Conservation (phyloP, 2,797 vertebrate genomes). For the Danio jaintianensis region DNA sequence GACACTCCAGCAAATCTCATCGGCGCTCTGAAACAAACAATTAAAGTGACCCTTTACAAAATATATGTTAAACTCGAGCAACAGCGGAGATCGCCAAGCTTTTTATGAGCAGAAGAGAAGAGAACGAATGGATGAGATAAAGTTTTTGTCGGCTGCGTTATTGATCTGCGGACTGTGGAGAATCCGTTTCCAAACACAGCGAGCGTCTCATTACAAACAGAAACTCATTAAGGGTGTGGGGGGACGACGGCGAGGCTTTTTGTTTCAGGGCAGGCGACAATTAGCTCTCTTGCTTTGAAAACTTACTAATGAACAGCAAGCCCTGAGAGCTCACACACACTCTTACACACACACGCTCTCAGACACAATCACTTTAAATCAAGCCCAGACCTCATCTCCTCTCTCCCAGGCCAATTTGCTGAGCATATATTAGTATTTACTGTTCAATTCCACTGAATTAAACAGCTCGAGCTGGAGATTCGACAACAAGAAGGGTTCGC, state of each 20-base stretch:
- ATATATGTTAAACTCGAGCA: slow-evolving; percentile 5
- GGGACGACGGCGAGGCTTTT: slow-evolving; percentile 52
- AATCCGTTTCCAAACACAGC: slow-evolving; percentile 48
- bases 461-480: slow-evolving; percentile 37
- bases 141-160: slow-evolving; percentile 25
- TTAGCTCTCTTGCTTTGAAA: slow-evolving; percentile 73
- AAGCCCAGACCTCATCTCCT: slow-evolving; percentile 54
- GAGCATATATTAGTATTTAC: slow-evolving; percentile 55
- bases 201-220: slow-evolving; percentile 68
- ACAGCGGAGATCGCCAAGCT: background rate
- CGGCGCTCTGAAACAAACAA: background rate
- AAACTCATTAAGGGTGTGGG: slow-evolving; percentile 67
- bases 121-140: slow-evolving; percentile 11
- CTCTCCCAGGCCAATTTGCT: slow-evolving; percentile 48
- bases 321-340: slow-evolving; percentile 43
- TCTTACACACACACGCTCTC: slow-evolving; percentile 53
- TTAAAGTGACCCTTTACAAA: slow-evolving; percentile 22
- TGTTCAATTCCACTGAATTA: slow-evolving; percentile 50
- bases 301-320: slow-evolving; percentile 66
- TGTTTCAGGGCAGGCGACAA: slow-evolving; percentile 70
- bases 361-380: slow-evolving; percentile 63
- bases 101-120: slow-evolving; percentile 12
- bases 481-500: slow-evolving; percentile 32
- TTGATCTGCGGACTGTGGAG: slow-evolving; percentile 50
- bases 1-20: background rate